These are phyloP conservation scores for Hydra vulgaris DNA, from an alignment of 30 jellyfish, hydroid and myxozoan genomes.

Conservation along the genomic window DNA sequence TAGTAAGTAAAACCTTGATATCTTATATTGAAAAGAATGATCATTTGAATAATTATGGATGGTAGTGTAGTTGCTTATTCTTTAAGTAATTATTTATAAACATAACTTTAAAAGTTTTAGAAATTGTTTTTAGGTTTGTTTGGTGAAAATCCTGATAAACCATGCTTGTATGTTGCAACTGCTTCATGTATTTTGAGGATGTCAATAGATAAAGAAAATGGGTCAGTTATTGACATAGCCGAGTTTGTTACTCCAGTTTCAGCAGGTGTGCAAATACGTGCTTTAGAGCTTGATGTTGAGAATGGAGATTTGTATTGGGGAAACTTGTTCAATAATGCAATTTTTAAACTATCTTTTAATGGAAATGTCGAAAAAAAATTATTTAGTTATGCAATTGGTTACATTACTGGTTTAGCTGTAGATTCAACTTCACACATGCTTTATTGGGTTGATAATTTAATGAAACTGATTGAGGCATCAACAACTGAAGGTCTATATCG, in stretches of 20 bases:
- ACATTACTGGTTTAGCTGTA: constrained; percentile 66
- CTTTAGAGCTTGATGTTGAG: constrained; percentile 15
- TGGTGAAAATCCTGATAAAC: not conserved
- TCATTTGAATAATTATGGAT: too few species aligned
- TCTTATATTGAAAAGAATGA: too few species aligned
- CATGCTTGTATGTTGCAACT: not conserved
- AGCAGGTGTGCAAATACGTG: constrained; percentile 9
- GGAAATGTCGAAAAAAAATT: constrained; percentile 18
- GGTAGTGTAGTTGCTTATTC: too few species aligned
- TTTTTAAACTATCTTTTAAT: not conserved
- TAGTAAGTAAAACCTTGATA: too few species aligned
- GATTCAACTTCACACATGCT: constrained; percentile 83
- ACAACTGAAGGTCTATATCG: constrained; percentile 46
- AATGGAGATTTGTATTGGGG: constrained; percentile 23
- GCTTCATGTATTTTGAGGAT: not conserved
- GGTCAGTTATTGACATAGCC: not conserved
- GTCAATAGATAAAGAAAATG: not conserved
- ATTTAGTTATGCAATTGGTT: constrained; percentile 49
- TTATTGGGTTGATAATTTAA: constrained; percentile 84
- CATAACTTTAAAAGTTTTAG: too few species aligned
- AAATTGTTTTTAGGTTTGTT: not conserved
- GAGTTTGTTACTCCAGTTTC: not conserved
- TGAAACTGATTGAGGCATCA: constrained; percentile 74
- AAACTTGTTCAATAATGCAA: constrained; percentile 7
- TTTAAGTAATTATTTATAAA: too few species aligned